Evolutionary conservation across 1,140 invertebrate genomes (phyloP).

Genomic region (Atta texana): DNA sequence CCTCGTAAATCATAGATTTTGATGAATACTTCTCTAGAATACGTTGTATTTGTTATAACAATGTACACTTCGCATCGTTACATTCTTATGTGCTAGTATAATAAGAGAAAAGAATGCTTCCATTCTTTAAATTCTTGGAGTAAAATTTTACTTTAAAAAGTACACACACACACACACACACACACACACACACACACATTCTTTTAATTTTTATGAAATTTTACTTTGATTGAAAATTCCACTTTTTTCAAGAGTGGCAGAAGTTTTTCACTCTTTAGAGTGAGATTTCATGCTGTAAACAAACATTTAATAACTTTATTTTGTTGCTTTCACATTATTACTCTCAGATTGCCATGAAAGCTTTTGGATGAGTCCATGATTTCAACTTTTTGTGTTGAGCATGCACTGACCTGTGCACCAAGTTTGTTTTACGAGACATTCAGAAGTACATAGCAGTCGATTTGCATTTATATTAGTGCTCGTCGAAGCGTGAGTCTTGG

Average conservation of each 20-base stretch:
- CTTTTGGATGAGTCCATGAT: slow-evolving; percentile 65
- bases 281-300: background rate
- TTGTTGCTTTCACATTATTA: background rate
- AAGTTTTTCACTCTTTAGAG: too few relatives aligned
- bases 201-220: too few relatives aligned
- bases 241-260: too few relatives aligned
- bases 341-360: slow-evolving; percentile 39
- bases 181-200: too few relatives aligned
- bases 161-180: too few relatives aligned
- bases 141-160: too few relatives aligned
- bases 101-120: background rate
- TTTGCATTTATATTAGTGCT: slow-evolving; percentile 82
- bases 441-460: slow-evolving; percentile 76
- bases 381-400: slow-evolving; percentile 22
- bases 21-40: slow-evolving; percentile 1
- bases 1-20: slow-evolving; percentile 52
- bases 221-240: too few relatives aligned
- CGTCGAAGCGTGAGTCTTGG: slow-evolving; percentile 71
- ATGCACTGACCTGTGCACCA: slow-evolving; percentile 59
- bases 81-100: background rate
- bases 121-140: background rate
- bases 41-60: background rate
- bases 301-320: background rate
- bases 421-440: slow-evolving; percentile 75
- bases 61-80: background rate